Conservation (phyloP, 1,140 invertebrate species). For the Musca vetustissima region DNA sequence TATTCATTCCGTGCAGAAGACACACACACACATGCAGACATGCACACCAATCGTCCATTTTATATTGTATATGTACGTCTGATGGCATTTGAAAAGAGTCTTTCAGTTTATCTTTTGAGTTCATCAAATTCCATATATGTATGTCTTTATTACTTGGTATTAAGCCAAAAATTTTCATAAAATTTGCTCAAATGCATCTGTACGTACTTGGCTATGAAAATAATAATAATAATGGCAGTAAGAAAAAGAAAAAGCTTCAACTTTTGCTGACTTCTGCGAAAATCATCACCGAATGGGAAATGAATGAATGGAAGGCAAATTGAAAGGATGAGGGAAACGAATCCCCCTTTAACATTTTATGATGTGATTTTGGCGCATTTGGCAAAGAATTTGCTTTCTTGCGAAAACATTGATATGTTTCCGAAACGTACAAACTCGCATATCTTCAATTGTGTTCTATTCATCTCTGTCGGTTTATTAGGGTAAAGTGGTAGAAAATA, state of each 20-base stretch:
- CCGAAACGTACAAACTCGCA: neutral
- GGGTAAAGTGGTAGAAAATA: too few relatives aligned
- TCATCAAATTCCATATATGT: slow-evolving; percentile 16
- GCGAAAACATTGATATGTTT: slow-evolving; percentile 10
- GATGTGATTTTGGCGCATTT: slow-evolving; percentile 19
- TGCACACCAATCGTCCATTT: too few relatives aligned
- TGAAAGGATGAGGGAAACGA: neutral
- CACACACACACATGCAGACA: too few relatives aligned
- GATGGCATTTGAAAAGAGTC: too few relatives aligned
- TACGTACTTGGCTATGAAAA: slow-evolving; percentile 7
- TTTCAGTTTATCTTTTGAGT: slow-evolving; percentile 14
- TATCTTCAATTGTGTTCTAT: too few relatives aligned
- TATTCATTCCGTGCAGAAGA: too few relatives aligned
- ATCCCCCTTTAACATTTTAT: slow-evolving; percentile 2
- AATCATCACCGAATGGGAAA: neutral
- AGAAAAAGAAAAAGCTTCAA: too few relatives aligned
- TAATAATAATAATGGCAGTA: neutral
- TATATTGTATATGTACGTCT: too few relatives aligned
- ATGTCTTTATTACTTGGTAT: slow-evolving; percentile 21
- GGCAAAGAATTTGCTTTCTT: slow-evolving; percentile 13
- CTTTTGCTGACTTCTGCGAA: slow-evolving; percentile 14
- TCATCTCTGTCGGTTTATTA: too few relatives aligned
- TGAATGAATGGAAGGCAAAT: neutral
- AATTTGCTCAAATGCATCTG: slow-evolving; percentile 7
- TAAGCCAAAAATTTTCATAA: slow-evolving; percentile 17